Evolutionary conservation across 2,113 vertebrate genomes (phyloP).

Genomic region (Pogona vitticeps): DNA sequence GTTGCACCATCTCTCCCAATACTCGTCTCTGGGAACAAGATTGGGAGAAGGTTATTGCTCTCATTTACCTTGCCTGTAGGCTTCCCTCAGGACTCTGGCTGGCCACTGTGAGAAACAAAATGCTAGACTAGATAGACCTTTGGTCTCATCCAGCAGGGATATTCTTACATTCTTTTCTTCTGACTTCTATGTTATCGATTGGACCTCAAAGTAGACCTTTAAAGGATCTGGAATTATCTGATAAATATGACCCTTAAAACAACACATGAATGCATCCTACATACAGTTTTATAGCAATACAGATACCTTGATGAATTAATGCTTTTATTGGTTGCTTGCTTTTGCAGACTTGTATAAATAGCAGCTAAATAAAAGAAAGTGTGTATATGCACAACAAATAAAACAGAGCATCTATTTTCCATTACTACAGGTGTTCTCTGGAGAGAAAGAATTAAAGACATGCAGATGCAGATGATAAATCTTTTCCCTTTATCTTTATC

Average conservation of each 20-base stretch:
- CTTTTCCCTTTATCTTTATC: not conserved
- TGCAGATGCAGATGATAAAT: not conserved
- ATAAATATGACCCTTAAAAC: not conserved
- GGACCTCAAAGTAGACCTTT: too few species aligned
- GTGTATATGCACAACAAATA: slow-evolving; percentile 21
- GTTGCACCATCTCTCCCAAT: too few species aligned
- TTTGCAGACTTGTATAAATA: slow-evolving; percentile 41
- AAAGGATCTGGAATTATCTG: too few species aligned
- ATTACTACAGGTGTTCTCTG: not conserved
- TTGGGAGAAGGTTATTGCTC: too few species aligned
- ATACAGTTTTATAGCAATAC: not conserved
- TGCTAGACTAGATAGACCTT: too few species aligned
- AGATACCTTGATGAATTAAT: not conserved
- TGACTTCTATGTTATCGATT: too few species aligned
- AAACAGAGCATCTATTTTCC: slow-evolving; percentile 4
- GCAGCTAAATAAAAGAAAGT: slow-evolving; percentile 7
- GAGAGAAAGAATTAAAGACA: slow-evolving; percentile 18
- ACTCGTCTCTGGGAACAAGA: too few species aligned
- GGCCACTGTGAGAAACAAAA: too few species aligned
- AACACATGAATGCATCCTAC: not conserved
- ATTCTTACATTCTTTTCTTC: too few species aligned
- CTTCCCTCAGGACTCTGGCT: too few species aligned
- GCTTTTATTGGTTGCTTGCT: slow-evolving; percentile 17
- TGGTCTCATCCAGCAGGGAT: too few species aligned
- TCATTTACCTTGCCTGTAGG: too few species aligned